Base-by-base conservation (phyloP, 2,888 invertebrate species). In the Drosophila fungiperda region DNA sequence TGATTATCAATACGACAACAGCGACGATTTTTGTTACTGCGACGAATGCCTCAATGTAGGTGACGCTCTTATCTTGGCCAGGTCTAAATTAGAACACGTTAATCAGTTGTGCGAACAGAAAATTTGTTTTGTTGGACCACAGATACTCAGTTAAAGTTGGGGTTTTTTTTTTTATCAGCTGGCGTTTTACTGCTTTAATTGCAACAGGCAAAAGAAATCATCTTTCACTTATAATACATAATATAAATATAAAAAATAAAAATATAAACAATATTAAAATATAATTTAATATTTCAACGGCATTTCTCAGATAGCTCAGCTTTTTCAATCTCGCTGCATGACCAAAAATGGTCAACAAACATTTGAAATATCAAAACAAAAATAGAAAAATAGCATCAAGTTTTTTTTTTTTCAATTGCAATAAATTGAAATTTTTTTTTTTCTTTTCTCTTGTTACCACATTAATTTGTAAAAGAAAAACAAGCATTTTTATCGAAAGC, bases 1-100 rank as follows among this genome's bases (percentile, higher is more conserved):
- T 55, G 76, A 76, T 52, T 73, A 75, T 61, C 81, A 73, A 15
- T 23, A 1, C 54, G 93, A 93, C 77, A 94, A 45, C 45, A 45
- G 94, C 91, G 95, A 96, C 93, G 95, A 95, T 90, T 94, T 95
- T 92, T 96, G 96, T 94, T 96, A 95, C 94, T 96, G 96, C 94
- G 96, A 96, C 94, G 96, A 96, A 89, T 96, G 96, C 92, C 90
- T 94, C 80, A 92, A 93, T 89, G 93, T 94, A 92, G 76, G 92
- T 91, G 66, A 23, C 45, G 45, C 23, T 15, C 45, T 32, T 29
- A 50, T 11, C 29, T 29, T 32, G 49, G 49, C 49, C 49, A 49
- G 29, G 49, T n/a, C 29, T n/a, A n/a, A 50, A 50, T n/a, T 26
- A n/a, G 17, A n/a, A 6, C 23, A n/a, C 45, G 73, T 49, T 78